phyloP scores from a whole-genome alignment of 2,797 vertebrate genomes.

The Urosaurus nigricauda region DNA sequence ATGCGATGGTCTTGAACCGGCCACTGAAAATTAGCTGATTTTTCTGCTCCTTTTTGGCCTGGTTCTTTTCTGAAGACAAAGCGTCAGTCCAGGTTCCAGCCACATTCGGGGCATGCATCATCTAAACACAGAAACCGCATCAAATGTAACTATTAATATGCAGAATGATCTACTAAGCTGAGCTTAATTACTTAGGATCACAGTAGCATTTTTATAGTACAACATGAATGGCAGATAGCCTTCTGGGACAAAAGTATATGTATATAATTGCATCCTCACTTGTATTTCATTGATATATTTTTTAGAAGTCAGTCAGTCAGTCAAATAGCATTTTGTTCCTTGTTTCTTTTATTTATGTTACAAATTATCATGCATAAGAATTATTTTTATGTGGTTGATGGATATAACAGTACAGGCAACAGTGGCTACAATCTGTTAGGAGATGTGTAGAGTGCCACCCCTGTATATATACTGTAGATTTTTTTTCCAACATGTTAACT shows the following conservation, averaged over 20 bases:
- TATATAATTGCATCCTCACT: background rate
- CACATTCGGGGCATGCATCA: no score
- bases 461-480: background rate
- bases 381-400: no score
- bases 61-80: no score
- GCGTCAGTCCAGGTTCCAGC: no score
- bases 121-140: no score
- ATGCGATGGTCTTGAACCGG: no score
- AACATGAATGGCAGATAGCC: conserved; percentile 38
- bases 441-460: background rate
- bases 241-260: conserved; percentile 32
- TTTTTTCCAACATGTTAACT: background rate
- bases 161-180: conserved; percentile 21
- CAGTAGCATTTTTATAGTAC: background rate
- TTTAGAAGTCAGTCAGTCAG: conserved; percentile 18
- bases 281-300: background rate
- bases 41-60: no score
- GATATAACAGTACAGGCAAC: background rate
- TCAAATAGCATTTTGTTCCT: conserved; percentile 31
- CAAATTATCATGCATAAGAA: conserved; percentile 38
- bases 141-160: background rate
- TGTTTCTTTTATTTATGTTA: conserved; percentile 9
- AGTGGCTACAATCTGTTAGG: background rate
- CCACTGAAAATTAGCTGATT: no score
- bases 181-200: background rate